These are phyloP conservation scores for Nowickia ferox DNA, from an alignment of 2,888 invertebrate species.

Conservation along the genomic window DNA sequence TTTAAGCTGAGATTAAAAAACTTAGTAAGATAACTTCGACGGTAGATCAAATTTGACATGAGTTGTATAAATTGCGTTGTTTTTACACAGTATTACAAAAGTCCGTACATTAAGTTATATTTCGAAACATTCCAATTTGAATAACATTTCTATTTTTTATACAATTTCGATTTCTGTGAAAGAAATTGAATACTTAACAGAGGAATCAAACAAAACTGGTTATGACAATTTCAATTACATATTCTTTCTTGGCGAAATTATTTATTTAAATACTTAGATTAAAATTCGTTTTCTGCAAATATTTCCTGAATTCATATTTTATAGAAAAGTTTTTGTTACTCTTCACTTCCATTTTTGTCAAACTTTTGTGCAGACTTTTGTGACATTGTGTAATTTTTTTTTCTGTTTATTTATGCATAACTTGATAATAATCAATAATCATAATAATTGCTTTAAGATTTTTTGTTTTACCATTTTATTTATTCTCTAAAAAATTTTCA, in stretches of 20 bases:
- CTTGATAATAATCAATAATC: constrained; percentile 26
- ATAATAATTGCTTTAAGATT: constrained; percentile 31
- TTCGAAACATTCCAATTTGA: background rate
- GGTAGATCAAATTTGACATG: constrained; percentile 8
- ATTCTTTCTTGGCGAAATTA: too few relatives aligned
- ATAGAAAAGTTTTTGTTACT: background rate
- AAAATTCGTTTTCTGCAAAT: too few relatives aligned
- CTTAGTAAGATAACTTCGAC: constrained; percentile 5
- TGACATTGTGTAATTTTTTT: background rate
- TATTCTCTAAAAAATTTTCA: constrained; percentile 16
- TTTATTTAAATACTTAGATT: too few relatives aligned
- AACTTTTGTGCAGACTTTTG: constrained; percentile 12
- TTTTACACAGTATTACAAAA: constrained; percentile 14
- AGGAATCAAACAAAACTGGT: too few relatives aligned
- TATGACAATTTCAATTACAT: too few relatives aligned
- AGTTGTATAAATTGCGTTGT: background rate
- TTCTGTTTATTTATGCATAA: constrained; percentile 39
- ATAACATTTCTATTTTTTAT: background rate
- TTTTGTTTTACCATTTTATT: constrained; percentile 12
- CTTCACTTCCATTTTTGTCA: background rate
- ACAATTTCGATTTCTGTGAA: too few relatives aligned
- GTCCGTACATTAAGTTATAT: background rate
- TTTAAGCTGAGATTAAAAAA: background rate
- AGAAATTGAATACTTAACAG: too few relatives aligned
- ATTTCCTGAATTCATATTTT: too few relatives aligned